These are phyloP conservation scores for Notarius quadriscutis DNA, from an alignment of 2,113 vertebrate species.

Conservation along the genomic window DNA sequence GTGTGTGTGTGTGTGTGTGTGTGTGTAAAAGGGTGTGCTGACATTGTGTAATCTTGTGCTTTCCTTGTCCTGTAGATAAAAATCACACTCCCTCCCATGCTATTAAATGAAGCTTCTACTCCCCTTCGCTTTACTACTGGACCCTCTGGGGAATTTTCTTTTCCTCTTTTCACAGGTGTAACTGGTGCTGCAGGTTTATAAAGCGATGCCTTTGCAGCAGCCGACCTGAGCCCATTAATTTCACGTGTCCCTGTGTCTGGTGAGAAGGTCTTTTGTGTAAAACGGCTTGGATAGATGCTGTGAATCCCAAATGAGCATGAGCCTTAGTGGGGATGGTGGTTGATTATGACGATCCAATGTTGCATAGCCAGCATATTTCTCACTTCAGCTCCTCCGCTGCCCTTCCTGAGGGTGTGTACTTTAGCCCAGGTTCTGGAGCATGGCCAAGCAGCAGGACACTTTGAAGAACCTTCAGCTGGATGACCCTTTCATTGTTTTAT, in stretches of 20 bases:
- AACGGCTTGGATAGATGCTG: not conserved
- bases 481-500: constrained; percentile 15
- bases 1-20: too few relatives aligned
- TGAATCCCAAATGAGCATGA: constrained; percentile 14
- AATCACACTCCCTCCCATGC: not conserved
- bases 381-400: constrained; percentile 49
- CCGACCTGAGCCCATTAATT: not conserved
- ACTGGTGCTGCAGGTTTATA: not conserved
- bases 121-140: not conserved
- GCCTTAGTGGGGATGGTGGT: constrained; percentile 6
- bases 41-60: constrained; percentile 31
- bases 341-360: constrained; percentile 27
- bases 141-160: not conserved
- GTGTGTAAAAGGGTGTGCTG: not conserved
- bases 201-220: not conserved
- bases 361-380: constrained; percentile 70
- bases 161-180: not conserved
- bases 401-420: constrained; percentile 29
- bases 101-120: not conserved
- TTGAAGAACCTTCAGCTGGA: constrained; percentile 38
- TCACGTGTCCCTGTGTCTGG: not conserved
- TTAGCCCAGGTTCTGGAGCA: constrained; percentile 20
- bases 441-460: constrained; percentile 57
- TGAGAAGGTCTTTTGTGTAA: constrained; percentile 3
- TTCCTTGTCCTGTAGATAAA: not conserved